Percentiles rank a stretch among this genome's conserved stretches.
Conservation (phyloP, 2,797 vertebrate species). For the Hephaestus fuliginosus region DNA sequence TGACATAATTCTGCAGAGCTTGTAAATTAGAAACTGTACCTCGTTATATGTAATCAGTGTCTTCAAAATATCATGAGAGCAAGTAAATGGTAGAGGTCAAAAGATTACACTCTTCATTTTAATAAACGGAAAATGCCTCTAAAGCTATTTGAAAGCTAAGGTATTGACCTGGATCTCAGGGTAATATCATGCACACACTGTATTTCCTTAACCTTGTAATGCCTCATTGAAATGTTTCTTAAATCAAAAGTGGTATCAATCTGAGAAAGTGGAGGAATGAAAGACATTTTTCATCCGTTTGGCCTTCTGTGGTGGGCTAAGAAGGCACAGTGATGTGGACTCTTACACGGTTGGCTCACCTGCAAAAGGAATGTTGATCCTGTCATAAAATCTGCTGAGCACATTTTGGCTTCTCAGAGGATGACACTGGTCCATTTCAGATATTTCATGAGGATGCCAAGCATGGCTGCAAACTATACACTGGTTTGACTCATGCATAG, state of each 20-base stretch:
- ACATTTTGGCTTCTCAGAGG: neutral
- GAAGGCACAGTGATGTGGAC: neutral
- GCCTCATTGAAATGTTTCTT: neutral
- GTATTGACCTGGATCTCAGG: neutral
- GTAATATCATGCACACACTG: neutral
- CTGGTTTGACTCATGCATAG: neutral
- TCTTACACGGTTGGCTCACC: neutral
- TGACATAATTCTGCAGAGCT: neutral
- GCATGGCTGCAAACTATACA: neutral
- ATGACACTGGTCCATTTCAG: conserved; percentile 12
- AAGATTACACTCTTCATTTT: neutral
- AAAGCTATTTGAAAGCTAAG: neutral
- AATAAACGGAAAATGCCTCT: neutral
- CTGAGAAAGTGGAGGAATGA: neutral
- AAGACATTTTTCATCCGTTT: neutral
- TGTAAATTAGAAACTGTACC: neutral
- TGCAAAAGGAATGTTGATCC: neutral
- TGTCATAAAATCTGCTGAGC: neutral
- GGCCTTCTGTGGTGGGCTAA: neutral
- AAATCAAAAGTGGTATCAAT: neutral
- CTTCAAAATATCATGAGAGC: neutral
- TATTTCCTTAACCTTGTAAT: neutral
- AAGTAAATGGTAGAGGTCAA: neutral
- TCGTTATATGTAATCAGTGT: neutral
- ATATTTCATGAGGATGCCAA: neutral